Conservation (phyloP, 1,140 invertebrate species). For the Lepidurus packardi region DNA sequence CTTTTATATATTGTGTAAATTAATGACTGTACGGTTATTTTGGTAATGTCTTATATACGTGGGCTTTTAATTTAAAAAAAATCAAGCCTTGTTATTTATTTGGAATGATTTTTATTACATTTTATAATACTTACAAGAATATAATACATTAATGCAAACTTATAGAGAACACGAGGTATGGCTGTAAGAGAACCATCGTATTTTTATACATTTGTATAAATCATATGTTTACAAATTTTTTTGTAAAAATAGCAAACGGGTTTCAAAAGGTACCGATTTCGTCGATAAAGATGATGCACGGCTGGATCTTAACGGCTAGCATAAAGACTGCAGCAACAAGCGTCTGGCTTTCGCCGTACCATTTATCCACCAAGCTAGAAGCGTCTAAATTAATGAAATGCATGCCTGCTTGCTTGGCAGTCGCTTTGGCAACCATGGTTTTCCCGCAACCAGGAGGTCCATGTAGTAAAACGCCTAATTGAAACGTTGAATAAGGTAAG, state of each 20-base stretch:
- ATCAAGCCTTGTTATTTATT: too few species aligned
- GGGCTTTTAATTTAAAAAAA: too few species aligned
- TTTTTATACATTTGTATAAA: too few species aligned
- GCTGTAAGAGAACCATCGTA: too few species aligned
- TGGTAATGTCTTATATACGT: too few species aligned
- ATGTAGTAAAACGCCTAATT: constrained; percentile 39
- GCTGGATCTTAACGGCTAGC: constrained; percentile 88
- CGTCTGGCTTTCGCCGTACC: constrained; percentile 98
- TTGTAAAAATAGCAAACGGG: not conserved
- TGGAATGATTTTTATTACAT: too few species aligned
- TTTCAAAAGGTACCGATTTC: constrained; percentile 67
- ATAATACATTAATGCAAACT: too few species aligned
- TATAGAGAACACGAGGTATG: too few species aligned
- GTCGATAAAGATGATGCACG: constrained; percentile 93
- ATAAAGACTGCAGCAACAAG: constrained; percentile 91
- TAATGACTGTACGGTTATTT: too few species aligned
- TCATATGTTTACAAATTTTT: too few species aligned
- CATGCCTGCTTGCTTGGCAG: constrained; percentile 85
- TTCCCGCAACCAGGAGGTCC: constrained; percentile 86
- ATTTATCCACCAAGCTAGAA: constrained; percentile 92
- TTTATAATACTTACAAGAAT: too few species aligned
- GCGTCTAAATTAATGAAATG: constrained; percentile 94
- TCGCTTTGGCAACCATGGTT: constrained; percentile 82
- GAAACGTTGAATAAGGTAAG: constrained; percentile 48
- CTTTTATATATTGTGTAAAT: too few species aligned